Percentiles rank a stretch among this genome's conserved stretches.
These are phyloP conservation scores for Ephialtes manifestator DNA, from an alignment of 2,888 invertebrate genomes.

Conservation along the genomic window DNA sequence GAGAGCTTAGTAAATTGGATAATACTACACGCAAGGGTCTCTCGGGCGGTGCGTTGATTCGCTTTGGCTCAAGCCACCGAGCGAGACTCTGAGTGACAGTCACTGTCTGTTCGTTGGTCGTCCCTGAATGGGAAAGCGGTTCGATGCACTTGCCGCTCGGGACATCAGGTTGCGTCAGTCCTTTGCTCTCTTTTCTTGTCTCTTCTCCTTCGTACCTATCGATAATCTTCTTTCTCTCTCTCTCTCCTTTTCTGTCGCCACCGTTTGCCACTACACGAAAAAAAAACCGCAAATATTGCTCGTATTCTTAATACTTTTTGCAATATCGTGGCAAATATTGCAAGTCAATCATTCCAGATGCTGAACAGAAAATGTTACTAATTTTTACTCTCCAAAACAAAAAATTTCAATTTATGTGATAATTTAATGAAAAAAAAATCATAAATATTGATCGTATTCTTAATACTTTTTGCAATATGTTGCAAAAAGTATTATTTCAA, in stretches of 20 bases:
- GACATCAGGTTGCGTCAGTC: slow-evolving; percentile 44
- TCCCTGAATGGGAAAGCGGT: slow-evolving; percentile 76
- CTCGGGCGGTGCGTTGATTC: slow-evolving; percentile 35
- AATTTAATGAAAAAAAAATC: no score
- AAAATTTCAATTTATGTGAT: no score
- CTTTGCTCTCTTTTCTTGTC: slow-evolving; percentile 30
- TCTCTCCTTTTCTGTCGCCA: slow-evolving; percentile 3
- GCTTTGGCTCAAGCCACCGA: slow-evolving; percentile 30
- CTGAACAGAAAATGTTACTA: no score
- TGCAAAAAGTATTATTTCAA: no score
- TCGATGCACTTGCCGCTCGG: slow-evolving; percentile 72
- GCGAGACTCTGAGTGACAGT: slow-evolving; percentile 40
- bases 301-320: no score
- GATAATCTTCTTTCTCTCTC: background rate
- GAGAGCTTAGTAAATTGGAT: slow-evolving; percentile 63
- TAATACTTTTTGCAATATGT: no score
- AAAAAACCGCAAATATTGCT: no score
- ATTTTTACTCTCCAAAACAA: no score
- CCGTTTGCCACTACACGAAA: background rate
- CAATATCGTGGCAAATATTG: no score
- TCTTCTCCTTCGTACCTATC: slow-evolving; percentile 9
- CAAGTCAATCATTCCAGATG: no score
- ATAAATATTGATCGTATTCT: no score
- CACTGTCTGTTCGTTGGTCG: slow-evolving; percentile 41
- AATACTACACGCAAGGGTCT: slow-evolving; percentile 34